Percentiles rank a stretch among this genome's conserved stretches.
Evolutionary conservation across 2,113 vertebrate genomes (phyloP).

Genomic region (Grantiella picta): DNA sequence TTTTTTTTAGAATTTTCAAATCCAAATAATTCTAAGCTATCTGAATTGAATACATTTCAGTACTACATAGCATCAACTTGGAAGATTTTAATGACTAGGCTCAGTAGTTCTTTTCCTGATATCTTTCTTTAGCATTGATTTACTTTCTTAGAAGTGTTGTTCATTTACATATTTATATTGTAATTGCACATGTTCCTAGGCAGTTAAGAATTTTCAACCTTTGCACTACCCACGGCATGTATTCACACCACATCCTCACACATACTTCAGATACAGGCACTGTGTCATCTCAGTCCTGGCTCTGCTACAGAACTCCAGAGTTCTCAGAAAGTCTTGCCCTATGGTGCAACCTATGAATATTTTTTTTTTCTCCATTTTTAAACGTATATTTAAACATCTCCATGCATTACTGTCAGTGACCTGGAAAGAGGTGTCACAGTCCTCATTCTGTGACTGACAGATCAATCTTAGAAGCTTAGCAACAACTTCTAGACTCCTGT

Average conservation of each 20-base stretch:
- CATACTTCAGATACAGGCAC: neutral
- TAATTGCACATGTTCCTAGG: neutral
- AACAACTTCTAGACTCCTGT: neutral
- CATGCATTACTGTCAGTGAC: neutral
- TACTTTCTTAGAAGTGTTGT: neutral
- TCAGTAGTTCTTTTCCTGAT: neutral
- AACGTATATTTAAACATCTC: neutral
- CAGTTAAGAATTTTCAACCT: neutral
- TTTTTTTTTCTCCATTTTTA: neutral
- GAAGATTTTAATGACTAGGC: neutral
- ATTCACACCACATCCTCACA: neutral
- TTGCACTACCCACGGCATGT: neutral
- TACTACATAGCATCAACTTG: neutral
- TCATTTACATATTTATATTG: neutral
- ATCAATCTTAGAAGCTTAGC: neutral
- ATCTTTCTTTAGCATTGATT: neutral
- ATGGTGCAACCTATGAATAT: neutral
- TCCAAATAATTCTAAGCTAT: neutral
- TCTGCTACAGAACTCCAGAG: neutral
- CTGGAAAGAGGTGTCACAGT: neutral
- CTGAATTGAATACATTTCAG: neutral
- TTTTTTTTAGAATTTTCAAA: neutral
- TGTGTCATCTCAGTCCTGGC: neutral
- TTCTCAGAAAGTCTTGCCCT: neutral
- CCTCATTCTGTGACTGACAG: neutral